Percentiles rank a stretch among this genome's conserved stretches.
Evolutionary conservation across 2,797 vertebrate genomes (phyloP).

Genomic region (Vultur gryphus): DNA sequence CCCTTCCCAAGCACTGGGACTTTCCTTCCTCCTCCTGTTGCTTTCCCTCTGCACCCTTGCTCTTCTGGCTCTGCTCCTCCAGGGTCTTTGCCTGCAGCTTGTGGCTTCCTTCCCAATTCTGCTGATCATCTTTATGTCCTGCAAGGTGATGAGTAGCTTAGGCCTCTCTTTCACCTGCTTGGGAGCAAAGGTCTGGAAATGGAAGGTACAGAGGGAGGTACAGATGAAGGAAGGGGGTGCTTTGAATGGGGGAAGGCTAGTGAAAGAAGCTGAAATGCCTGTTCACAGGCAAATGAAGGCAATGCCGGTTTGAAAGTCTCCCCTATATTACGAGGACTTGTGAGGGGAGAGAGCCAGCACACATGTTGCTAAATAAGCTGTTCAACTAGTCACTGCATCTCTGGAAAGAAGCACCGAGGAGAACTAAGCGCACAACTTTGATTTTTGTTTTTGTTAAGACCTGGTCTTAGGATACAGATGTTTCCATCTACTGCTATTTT

Average conservation of each 20-base stretch:
- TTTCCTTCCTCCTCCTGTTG: not conserved
- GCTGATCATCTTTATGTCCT: not conserved
- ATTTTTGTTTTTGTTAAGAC: not conserved
- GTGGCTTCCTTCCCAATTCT: rapidly evolving
- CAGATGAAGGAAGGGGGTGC: not conserved
- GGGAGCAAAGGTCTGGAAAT: not conserved
- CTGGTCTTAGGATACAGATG: not conserved
- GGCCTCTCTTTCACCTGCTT: not conserved
- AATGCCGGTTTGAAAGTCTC: not conserved
- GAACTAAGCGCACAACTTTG: not conserved
- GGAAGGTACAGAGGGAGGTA: not conserved
- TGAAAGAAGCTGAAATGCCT: not conserved
- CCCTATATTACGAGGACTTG: rapidly evolving
- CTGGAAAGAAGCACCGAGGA: not conserved
- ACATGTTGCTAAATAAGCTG: not conserved
- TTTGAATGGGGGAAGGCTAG: not conserved
- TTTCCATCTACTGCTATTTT: not conserved
- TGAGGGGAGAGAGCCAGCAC: not conserved
- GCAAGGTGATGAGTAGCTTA: not conserved
- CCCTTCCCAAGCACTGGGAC: not conserved
- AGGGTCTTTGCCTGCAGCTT: not conserved
- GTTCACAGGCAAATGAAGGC: not conserved
- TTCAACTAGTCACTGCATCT: not conserved
- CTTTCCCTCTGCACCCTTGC: not conserved
- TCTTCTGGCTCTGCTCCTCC: not conserved